phyloP scores from a whole-genome alignment of 2,797 vertebrate genomes.

The Paramormyrops hopkinsi region DNA sequence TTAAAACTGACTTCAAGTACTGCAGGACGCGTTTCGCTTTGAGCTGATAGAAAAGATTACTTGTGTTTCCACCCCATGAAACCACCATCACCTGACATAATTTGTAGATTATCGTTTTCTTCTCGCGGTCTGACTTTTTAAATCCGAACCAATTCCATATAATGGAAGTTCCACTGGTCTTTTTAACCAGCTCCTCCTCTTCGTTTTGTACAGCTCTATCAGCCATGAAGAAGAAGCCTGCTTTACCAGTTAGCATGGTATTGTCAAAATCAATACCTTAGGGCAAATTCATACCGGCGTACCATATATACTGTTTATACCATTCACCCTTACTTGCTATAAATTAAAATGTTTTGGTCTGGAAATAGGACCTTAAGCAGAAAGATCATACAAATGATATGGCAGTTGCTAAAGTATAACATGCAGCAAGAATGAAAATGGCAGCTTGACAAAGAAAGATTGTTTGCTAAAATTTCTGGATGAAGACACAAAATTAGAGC shows the following conservation, averaged over 20 bases:
- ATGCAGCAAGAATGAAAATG: not conserved
- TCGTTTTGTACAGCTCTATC: not conserved
- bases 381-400: not conserved
- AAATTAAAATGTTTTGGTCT: not conserved
- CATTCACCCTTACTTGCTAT: not conserved
- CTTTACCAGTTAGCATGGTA: not conserved
- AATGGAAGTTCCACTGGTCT: not conserved
- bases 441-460: conserved; percentile 16
- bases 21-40: not conserved
- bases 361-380: not conserved
- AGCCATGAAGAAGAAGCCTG: not conserved
- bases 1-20: not conserved
- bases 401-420: not conserved
- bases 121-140: not conserved
- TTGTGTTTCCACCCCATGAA: not conserved
- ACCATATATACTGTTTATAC: not conserved
- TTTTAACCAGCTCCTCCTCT: not conserved
- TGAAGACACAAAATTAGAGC: conserved; percentile 28
- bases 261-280: not conserved
- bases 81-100: not conserved
- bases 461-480: conserved; percentile 20
- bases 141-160: not conserved
- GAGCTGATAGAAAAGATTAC: not conserved
- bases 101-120: not conserved
- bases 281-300: not conserved